phyloP scores from a whole-genome alignment of 2,888 invertebrate genomes.

The Myopa tessellatipennis region DNA sequence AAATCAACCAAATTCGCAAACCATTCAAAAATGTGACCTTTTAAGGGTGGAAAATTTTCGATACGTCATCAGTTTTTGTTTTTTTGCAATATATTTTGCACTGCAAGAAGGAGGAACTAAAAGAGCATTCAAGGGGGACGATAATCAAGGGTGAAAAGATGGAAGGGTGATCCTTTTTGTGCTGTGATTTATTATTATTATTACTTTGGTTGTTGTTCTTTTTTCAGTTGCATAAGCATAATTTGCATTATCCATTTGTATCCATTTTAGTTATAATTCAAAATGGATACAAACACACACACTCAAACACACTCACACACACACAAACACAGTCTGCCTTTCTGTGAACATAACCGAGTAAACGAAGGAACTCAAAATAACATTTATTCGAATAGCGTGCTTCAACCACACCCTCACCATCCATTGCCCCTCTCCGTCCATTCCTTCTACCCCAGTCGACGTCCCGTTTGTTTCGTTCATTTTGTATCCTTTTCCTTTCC shows the following conservation, averaged over 20 bases:
- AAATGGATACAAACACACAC: slow-evolving; percentile 43
- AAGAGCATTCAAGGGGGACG: slow-evolving; percentile 12
- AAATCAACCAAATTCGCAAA: neutral
- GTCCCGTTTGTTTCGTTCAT: no score
- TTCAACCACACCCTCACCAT: slow-evolving; percentile 1
- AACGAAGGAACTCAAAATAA: slow-evolving; percentile 43
- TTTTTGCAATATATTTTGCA: slow-evolving; percentile 4
- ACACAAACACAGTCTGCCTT: slow-evolving; percentile 35
- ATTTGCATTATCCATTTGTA: no score
- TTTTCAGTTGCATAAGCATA: slow-evolving; percentile 56
- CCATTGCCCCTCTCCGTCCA: no score
- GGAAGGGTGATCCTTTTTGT: slow-evolving; percentile 10
- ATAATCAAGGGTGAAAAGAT: slow-evolving; percentile 41
- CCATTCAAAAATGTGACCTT: neutral
- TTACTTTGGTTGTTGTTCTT: neutral
- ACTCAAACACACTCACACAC: slow-evolving; percentile 33
- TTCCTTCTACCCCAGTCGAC: no score
- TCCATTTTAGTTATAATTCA: no score
- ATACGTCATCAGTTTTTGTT: neutral
- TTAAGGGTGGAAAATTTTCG: slow-evolving; percentile 13
- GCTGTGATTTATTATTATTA: no score
- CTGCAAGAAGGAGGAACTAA: neutral
- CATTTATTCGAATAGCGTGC: slow-evolving; percentile 64
- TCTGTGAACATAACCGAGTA: neutral
- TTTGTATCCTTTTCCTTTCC: no score